Base-by-base conservation (phyloP, 2,113 vertebrate genomes). In the Theristicus caerulescens region DNA sequence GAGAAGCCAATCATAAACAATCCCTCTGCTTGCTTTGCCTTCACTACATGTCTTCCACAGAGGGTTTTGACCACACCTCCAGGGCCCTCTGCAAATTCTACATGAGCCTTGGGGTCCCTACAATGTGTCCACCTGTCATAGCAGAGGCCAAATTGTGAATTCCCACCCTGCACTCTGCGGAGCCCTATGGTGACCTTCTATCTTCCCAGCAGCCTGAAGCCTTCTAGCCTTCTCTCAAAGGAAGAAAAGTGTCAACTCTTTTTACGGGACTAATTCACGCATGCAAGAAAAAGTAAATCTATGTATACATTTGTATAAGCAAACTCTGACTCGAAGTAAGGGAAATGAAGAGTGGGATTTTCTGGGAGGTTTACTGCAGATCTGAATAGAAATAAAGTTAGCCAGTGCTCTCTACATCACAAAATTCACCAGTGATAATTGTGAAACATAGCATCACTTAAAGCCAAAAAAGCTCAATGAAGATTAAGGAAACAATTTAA, bases 351-450 rank as follows among this genome's bases (percentile, higher is more conserved):
- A 65, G 14, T 20, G 9, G 49, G 57, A 76, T 91, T 96, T 95
- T 91, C 61, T 72, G 26, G 26, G 61, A 85, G 38, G 47, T 71
- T 94, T 95, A 87, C n/a, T 77, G 38, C 9, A 89, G 81, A 79
- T 91, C 52, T 57, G 44, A 95, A 91, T 11, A 76, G 86, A 93
- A 93, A 65, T 3, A 57, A 55, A 74, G 36, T 47, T 95, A 94
- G 73, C 73, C 54, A 82, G 34, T 64, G 57, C 52, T 86, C 62
- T 87, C 69, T 49, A 40, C 34, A 69, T 72, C 54, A 85, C 86
- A 91, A 67, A 95, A 89, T 44, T 77, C 70, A 85, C 40, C 52
- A 86, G 7, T 13, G 34, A 44, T 85, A 90, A 64, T 25, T 85
- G 82, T 65, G 83, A 92, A 92, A 64, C 2, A 1, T 6, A 81